Evolutionary conservation across 2,888 invertebrate genomes (phyloP).

Genomic region (Globia sparganii): DNA sequence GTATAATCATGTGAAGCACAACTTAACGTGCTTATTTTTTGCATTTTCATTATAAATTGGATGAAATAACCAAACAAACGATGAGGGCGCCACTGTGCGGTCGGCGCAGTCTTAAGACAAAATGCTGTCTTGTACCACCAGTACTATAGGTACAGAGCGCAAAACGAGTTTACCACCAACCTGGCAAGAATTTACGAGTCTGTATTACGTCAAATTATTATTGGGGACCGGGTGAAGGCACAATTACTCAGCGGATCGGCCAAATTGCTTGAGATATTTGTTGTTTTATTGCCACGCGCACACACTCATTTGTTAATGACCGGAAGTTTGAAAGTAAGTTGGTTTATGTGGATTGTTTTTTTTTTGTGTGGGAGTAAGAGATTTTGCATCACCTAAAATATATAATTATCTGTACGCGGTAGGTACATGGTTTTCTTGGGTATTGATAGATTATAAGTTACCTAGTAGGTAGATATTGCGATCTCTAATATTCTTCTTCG

Average conservation of each 20-base stretch:
- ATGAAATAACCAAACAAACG: no score
- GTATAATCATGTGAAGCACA: no score
- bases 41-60: no score
- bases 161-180: constrained; percentile 58
- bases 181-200: constrained; percentile 74
- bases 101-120: no score
- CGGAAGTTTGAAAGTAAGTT: constrained; percentile 40
- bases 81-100: no score
- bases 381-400: not conserved
- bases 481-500: no score
- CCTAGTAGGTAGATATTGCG: not conserved
- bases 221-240: constrained; percentile 62
- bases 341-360: constrained; percentile 7
- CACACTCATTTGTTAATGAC: constrained; percentile 70
- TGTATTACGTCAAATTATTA: constrained; percentile 81
- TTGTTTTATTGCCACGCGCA: constrained; percentile 68
- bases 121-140: not conserved
- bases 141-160: not conserved
- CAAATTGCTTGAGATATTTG: constrained; percentile 72
- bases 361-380: not conserved
- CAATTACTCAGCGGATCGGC: constrained; percentile 67
- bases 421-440: not conserved
- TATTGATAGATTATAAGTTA: not conserved
- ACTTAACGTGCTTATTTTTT: no score
- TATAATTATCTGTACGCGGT: not conserved